These are phyloP conservation scores for Heterochromis multidens DNA, from an alignment of 2,113 vertebrate species.

Conservation along the genomic window DNA sequence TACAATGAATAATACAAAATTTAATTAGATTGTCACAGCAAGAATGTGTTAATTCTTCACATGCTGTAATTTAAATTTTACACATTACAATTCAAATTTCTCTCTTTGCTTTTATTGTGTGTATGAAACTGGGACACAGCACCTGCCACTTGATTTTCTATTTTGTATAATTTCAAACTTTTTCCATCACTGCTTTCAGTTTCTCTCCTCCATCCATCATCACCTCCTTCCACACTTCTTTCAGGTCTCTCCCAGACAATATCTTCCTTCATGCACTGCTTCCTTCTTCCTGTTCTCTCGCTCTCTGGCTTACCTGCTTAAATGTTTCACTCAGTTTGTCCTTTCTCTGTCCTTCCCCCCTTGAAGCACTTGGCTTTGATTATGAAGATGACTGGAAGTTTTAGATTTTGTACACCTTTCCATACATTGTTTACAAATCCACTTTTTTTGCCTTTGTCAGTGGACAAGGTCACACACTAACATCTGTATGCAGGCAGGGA, in stretches of 20 bases:
- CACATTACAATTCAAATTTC: not conserved
- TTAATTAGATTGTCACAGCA: not conserved
- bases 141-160: not conserved
- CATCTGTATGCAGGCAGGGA: slow-evolving; percentile 14
- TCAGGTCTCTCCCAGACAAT: not conserved
- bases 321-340: not conserved
- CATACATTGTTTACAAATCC: not conserved
- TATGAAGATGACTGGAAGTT: not conserved
- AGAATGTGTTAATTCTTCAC: not conserved
- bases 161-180: not conserved
- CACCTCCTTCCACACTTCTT: not conserved
- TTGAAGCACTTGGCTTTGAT: slow-evolving; percentile 29
- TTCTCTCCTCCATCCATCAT: not conserved
- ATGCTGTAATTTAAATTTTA: not conserved
- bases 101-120: not conserved
- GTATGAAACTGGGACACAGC: not conserved
- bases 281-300: not conserved
- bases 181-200: not conserved
- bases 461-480: not conserved
- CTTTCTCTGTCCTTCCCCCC: slow-evolving; percentile 4
- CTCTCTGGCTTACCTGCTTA: not conserved
- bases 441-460: not conserved
- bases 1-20: not conserved
- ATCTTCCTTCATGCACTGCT: not conserved
- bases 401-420: not conserved